A percentile compares a stretch with the other conserved stretches of the same genome.
phyloP scores from a whole-genome alignment of 2,888 invertebrate species.

The Megalurothrips usitatus region DNA sequence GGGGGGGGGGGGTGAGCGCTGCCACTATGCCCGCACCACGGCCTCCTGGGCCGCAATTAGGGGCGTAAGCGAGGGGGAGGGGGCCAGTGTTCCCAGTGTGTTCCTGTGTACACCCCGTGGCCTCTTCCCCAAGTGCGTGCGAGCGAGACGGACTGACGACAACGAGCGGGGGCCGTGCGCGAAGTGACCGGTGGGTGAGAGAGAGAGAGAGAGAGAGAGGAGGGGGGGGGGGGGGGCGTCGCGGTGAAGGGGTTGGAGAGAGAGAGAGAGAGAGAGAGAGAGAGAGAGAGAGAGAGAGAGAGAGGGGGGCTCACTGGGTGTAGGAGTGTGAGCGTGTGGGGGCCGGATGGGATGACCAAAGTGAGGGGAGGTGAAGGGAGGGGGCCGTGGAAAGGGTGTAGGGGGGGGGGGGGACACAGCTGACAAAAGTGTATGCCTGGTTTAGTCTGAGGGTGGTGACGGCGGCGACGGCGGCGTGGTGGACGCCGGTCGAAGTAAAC shows the following conservation, averaged over 20 bases:
- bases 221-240: conserved; percentile 21
- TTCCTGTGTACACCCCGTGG: conserved; percentile 14
- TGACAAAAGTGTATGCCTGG: background rate
- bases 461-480: too few relatives aligned
- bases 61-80: conserved; percentile 28
- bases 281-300: conserved; percentile 28
- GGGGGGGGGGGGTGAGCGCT: conserved; percentile 35
- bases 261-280: conserved; percentile 27
- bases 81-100: background rate
- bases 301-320: conserved; percentile 19
- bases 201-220: background rate
- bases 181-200: background rate
- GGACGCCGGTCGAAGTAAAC: too few relatives aligned
- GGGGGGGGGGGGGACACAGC: conserved; percentile 3
- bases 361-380: background rate
- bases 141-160: background rate
- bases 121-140: conserved; percentile 12
- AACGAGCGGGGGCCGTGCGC: background rate
- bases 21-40: conserved; percentile 41
- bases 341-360: background rate
- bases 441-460: background rate
- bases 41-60: conserved; percentile 31
- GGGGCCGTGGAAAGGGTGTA: background rate
- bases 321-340: background rate
- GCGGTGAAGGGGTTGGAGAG: conserved; percentile 28